Conservation (phyloP, 2,888 invertebrate species). For the Amiota minor region DNA sequence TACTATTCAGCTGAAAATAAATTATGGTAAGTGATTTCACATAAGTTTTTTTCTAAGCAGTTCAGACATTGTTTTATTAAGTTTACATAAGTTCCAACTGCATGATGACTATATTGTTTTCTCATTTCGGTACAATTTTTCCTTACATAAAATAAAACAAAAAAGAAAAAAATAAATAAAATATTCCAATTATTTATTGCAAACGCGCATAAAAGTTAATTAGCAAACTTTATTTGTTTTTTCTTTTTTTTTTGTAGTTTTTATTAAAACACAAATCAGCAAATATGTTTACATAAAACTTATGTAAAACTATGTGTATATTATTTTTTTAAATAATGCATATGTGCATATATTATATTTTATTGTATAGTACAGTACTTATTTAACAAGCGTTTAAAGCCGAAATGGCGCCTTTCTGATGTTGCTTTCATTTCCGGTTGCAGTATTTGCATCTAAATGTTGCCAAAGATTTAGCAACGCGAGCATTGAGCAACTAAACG, state of each 20-base stretch:
- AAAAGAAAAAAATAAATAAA: background rate
- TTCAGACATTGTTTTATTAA: no score
- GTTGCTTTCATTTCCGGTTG: constrained; percentile 56
- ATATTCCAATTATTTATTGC: constrained; percentile 57
- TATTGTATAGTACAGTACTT: background rate
- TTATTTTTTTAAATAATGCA: background rate
- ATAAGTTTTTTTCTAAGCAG: no score
- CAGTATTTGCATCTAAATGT: constrained; percentile 63
- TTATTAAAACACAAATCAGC: constrained; percentile 57
- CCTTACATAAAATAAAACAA: no score
- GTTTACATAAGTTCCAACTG: no score
- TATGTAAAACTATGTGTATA: background rate
- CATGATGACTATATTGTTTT: no score
- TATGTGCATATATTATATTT: background rate
- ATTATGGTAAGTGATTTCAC: no score
- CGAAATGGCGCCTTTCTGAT: background rate
- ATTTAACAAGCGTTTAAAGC: background rate
- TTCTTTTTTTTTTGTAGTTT: constrained; percentile 48
- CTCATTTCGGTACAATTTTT: no score
- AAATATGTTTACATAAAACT: constrained; percentile 54
- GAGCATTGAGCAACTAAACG: constrained; percentile 5
- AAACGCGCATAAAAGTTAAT: constrained; percentile 59
- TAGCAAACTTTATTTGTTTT: constrained; percentile 37
- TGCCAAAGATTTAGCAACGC: constrained; percentile 18
- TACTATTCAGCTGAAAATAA: no score